A percentile compares a stretch with the other conserved stretches of the same genome.
Evolutionary conservation across 2,797 vertebrate species (phyloP).

Genomic region (Lithobates sylvaticus): DNA sequence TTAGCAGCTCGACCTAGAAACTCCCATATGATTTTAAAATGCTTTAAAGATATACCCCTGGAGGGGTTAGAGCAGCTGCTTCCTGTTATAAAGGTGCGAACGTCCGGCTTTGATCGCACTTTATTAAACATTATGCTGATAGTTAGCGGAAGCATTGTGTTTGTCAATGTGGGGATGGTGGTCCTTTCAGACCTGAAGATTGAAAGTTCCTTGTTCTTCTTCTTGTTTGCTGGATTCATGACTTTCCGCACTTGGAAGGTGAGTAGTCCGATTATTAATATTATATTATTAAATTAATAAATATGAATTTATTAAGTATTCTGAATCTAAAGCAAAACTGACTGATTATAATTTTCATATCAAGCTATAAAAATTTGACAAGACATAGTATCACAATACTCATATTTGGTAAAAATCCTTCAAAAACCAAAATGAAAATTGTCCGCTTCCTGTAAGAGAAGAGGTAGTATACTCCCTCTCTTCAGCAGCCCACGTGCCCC

Average conservation of each 20-base stretch:
- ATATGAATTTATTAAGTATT: too few relatives aligned
- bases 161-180: conserved; percentile 76
- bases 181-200: conserved; percentile 71
- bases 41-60: conserved; percentile 74
- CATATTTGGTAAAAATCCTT: too few relatives aligned
- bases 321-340: too few relatives aligned
- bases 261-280: neutral
- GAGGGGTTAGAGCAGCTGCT: conserved; percentile 75
- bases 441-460: too few relatives aligned
- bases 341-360: too few relatives aligned
- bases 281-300: too few relatives aligned
- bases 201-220: conserved; percentile 69
- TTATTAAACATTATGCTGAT: conserved; percentile 69
- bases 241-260: conserved; percentile 71
- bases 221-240: conserved; percentile 71
- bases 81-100: conserved; percentile 70
- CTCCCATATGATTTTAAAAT: conserved; percentile 72
- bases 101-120: conserved; percentile 66
- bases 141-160: conserved; percentile 67
- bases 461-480: too few relatives aligned
- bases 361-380: too few relatives aligned
- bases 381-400: too few relatives aligned
- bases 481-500: too few relatives aligned
- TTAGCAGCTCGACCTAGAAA: conserved; percentile 67
- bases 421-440: too few relatives aligned